Conservation (phyloP, 2,113 vertebrate species). For the Nothobranchius furzeri region DNA sequence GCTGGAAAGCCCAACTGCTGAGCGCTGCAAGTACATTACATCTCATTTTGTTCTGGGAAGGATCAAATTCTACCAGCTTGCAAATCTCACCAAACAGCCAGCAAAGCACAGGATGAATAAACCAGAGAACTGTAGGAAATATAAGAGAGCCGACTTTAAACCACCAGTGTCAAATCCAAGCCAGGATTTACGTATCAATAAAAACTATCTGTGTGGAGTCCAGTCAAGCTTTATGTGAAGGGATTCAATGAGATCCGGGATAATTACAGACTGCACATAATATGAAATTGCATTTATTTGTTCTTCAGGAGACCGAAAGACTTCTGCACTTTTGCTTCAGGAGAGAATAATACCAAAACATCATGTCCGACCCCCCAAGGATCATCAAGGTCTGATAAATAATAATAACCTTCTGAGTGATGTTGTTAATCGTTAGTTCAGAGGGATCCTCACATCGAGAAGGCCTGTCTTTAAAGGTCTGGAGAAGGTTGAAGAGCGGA, state of each 20-base stretch:
- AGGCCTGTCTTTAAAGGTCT: conserved; percentile 56
- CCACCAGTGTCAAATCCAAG: conserved; percentile 33
- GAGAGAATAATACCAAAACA: conserved; percentile 9
- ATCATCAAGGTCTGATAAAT: conserved; percentile 40
- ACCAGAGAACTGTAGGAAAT: conserved; percentile 55
- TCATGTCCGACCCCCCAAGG: conserved; percentile 6
- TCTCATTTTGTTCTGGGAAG: conserved; percentile 72
- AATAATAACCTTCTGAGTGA: conserved; percentile 40
- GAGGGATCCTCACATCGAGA: conserved; percentile 27
- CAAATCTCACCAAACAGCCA: conserved; percentile 62
- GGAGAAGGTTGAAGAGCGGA: conserved; percentile 68
- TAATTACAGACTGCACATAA: conserved; percentile 46
- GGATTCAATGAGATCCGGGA: conserved; percentile 36
- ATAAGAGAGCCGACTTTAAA: conserved; percentile 51
- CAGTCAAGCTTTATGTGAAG: conserved; percentile 20
- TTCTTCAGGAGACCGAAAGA: conserved; percentile 26
- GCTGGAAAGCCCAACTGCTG: conserved; percentile 69
- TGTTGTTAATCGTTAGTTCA: conserved; percentile 63
- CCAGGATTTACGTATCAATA: conserved; percentile 39
- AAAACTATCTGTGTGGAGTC: conserved; percentile 43
- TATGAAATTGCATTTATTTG: conserved; percentile 8
- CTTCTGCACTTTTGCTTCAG: not conserved
- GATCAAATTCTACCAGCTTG: conserved; percentile 73
- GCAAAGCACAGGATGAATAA: conserved; percentile 47
- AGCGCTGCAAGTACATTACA: conserved; percentile 71